A percentile compares a stretch with the other conserved stretches of the same genome.
These are phyloP conservation scores for Troides helena DNA, from an alignment of 2,888 invertebrate species.

Conservation along the genomic window DNA sequence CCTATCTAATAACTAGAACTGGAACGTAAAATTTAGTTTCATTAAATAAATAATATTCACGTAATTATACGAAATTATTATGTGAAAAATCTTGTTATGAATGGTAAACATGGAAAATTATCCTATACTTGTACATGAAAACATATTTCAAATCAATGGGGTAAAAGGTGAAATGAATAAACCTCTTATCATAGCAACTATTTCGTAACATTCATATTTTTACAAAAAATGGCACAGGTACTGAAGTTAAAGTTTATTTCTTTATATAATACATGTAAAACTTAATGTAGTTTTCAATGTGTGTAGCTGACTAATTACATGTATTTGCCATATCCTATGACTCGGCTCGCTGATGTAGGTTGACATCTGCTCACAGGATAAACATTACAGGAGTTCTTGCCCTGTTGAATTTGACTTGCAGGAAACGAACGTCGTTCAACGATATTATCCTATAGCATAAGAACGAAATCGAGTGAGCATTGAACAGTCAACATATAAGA, in stretches of 20 bases:
- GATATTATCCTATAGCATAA: constrained; percentile 18
- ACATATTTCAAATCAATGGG: neutral
- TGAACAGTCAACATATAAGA: neutral
- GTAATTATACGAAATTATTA: too few species aligned
- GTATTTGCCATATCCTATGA: constrained; percentile 9
- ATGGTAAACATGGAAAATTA: neutral
- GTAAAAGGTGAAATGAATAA: neutral
- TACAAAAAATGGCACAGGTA: neutral
- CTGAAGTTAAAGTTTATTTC: neutral
- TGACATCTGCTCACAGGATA: constrained; percentile 12
- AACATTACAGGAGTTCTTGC: constrained; percentile 15
- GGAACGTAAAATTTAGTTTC: too few species aligned
- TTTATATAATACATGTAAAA: neutral
- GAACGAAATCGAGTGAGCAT: constrained; percentile 12
- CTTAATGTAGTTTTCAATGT: constrained; percentile 20
- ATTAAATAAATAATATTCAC: too few species aligned
- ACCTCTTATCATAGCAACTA: neutral
- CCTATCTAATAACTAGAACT: too few species aligned
- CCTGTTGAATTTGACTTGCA: constrained; percentile 6
- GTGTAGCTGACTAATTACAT: constrained; percentile 22
- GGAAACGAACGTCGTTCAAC: constrained; percentile 16
- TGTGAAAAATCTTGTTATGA: too few species aligned
- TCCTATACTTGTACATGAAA: neutral
- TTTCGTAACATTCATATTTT: neutral
- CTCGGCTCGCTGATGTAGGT: constrained; percentile 9